Percentiles rank a stretch among this genome's conserved stretches.
These are phyloP conservation scores for Rhaphigaster nebulosa DNA, from an alignment of 2,888 invertebrate species.

Conservation along the genomic window DNA sequence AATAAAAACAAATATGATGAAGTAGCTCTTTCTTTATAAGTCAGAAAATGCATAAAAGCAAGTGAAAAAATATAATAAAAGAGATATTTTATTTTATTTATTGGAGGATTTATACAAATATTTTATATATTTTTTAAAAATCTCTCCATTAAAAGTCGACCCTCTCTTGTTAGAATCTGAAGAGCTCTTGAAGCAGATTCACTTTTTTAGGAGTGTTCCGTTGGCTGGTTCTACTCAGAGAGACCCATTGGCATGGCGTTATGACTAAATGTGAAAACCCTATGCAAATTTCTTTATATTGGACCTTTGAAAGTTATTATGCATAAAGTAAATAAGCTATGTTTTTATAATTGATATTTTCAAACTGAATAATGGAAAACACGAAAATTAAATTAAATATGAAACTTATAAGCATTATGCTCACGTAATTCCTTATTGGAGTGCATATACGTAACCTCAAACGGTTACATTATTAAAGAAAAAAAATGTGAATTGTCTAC, in stretches of 20 bases:
- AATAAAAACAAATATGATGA: too few species aligned
- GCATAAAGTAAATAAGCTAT: not conserved
- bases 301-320: not conserved
- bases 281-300: not conserved
- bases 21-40: too few species aligned
- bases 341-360: not conserved
- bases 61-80: not conserved
- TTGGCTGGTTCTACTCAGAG: not conserved
- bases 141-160: not conserved
- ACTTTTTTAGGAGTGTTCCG: not conserved
- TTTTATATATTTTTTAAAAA: not conserved
- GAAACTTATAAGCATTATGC: too few species aligned
- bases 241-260: not conserved
- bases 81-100: not conserved
- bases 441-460: too few species aligned
- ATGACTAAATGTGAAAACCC: not conserved
- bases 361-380: not conserved
- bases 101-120: not conserved
- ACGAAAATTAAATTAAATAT: too few species aligned
- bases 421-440: too few species aligned
- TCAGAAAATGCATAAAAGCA: not conserved
- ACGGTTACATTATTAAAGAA: too few species aligned
- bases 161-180: not conserved
- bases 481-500: too few species aligned
- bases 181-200: not conserved